Evolutionary conservation across 2,113 vertebrate species (phyloP), one percentile per base, ranked within the genome.

Genomic region (Vimba vimba): DNA sequence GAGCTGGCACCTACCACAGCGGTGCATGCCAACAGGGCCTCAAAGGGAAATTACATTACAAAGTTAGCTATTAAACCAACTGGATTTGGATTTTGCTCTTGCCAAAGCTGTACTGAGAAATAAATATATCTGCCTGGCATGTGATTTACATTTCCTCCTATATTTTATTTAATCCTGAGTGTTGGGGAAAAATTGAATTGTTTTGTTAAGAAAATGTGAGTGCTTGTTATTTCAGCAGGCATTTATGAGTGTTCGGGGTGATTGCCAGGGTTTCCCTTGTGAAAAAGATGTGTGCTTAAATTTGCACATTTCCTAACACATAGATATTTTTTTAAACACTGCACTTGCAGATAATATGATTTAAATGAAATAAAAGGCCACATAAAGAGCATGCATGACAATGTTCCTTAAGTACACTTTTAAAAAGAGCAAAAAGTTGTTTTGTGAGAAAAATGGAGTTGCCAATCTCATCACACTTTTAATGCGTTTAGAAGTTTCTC

Each of bases 401-500:
- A 43, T 8, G 7, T 43, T 43, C 8, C 39, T 8, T 43, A 43
- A 43, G 7, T 43, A 43, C 43, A 43, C 43, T 43, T 43, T 43
- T 9, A 43, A 43, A 43, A 43, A 43, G 8, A 23, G 27, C 9
- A 50, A 66, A 81, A 64, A 25, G 69, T 2, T 43, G 43, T 74
- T 77, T 76, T 21, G 73, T 87, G 87, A 87, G 91, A 88, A 59
- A 88, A 79, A 83, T 79, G 89, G 83, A 91, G 89, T 90, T 78
- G 81, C 71, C 85, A 86, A 85, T 88, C 91, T 90, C 80, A 90
- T 93, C 52, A 79, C 50, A 1, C 55, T 36, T 36, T n/a, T 15
- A 85, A 88, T 91, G 89, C 88, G 88, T 90, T 91, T 89, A 88
- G 59, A 86, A 86, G 87, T 91, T 91, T 88, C 87, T 92, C 89